Percentiles rank a stretch among this genome's conserved stretches.
phyloP scores from a whole-genome alignment of 1,140 invertebrate genomes.

The Belonocnema kinseyi region DNA sequence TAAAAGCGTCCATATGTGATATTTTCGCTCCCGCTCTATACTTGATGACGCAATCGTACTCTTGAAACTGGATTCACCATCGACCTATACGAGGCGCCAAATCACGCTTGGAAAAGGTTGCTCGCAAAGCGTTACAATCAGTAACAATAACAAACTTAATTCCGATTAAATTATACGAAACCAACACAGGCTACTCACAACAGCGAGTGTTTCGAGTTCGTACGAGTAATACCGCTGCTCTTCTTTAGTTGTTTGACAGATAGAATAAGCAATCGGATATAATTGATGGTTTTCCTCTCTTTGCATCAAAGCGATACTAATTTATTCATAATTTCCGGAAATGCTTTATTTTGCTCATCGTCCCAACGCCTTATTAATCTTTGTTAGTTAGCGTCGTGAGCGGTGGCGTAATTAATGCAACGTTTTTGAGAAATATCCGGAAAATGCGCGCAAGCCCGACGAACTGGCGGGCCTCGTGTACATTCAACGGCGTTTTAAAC shows the following conservation, averaged over 20 bases:
- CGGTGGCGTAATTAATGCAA: conserved; percentile 41
- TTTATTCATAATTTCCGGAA: no score
- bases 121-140: conserved; percentile 59
- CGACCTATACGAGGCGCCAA: no score
- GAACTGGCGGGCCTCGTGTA: conserved; percentile 45
- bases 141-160: no score
- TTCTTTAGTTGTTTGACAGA: no score
- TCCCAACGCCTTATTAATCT: conserved; percentile 32
- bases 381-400: conserved; percentile 39
- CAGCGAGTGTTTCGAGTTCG: conserved; percentile 69
- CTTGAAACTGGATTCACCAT: no score
- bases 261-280: conserved; percentile 58
- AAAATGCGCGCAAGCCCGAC: conserved; percentile 50
- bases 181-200: no score
- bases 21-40: background rate
- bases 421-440: no score
- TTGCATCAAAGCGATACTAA: conserved; percentile 54
- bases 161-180: no score
- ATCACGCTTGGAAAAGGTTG: no score
- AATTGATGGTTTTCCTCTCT: conserved; percentile 41
- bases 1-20: background rate
- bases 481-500: conserved; percentile 31
- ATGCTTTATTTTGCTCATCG: no score
- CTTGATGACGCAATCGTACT: no score
- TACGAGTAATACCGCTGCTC: no score